phyloP scores from a whole-genome alignment of 2,113 vertebrate species.

The Prietella phreatophila region DNA sequence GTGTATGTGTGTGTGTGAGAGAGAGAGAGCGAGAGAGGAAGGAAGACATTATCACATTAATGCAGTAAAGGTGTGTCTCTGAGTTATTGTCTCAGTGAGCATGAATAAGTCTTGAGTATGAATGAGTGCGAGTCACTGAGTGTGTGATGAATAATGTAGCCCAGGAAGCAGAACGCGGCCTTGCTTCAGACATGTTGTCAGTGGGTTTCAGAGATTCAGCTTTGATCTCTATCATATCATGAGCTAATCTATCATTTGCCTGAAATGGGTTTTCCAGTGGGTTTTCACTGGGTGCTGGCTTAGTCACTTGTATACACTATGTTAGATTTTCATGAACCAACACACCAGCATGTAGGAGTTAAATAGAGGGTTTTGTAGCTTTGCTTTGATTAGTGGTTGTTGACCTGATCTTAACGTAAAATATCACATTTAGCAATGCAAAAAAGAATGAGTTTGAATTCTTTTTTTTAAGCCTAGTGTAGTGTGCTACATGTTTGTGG shows the following conservation, averaged over 20 bases:
- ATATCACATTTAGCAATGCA: not conserved
- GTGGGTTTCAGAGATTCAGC: not conserved
- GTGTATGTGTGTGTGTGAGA: constrained; percentile 7
- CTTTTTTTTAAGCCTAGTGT: not conserved
- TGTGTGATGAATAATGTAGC: constrained; percentile 15
- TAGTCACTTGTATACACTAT: not conserved
- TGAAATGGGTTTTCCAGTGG: not conserved
- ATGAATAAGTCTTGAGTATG: constrained; percentile 23
- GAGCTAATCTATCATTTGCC: constrained; percentile 20
- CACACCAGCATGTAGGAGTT: not conserved
- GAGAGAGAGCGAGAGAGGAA: not conserved
- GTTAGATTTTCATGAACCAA: not conserved
- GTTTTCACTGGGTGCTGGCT: not conserved
- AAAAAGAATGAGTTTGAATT: not conserved
- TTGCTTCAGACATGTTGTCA: constrained; percentile 48
- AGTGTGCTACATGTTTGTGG: not conserved
- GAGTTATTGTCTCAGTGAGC: constrained; percentile 33
- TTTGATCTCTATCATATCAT: not conserved
- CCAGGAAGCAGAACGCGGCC: not conserved
- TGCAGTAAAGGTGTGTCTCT: constrained; percentile 3
- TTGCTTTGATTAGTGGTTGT: not conserved
- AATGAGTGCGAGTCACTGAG: not conserved
- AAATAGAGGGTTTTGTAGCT: not conserved
- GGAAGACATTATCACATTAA: not conserved
- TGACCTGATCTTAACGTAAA: not conserved